Conservation (phyloP, 2,113 vertebrate genomes). For the Tautogolabrus adspersus region DNA sequence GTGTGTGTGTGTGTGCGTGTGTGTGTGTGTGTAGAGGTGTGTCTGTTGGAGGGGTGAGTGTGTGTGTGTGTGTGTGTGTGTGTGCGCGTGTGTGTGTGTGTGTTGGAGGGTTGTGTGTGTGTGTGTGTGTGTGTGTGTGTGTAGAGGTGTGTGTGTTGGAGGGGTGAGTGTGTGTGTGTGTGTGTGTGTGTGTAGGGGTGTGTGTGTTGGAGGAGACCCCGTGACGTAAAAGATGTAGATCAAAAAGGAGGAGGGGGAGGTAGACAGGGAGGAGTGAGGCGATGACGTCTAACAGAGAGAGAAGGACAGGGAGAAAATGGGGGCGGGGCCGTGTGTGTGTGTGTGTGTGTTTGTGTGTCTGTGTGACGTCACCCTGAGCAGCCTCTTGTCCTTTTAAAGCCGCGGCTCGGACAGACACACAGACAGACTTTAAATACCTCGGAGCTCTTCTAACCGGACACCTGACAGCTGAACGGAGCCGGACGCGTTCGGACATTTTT, state of each 20-base stretch:
- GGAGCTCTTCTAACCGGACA: slow-evolving; percentile 3
- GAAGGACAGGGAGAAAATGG: background rate
- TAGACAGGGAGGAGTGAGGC: background rate
- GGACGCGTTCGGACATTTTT: background rate
- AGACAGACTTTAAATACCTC: slow-evolving; percentile 38
- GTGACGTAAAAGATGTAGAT: slow-evolving; percentile 32
- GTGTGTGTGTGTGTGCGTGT: no score
- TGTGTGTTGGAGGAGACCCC: background rate
- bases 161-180: no score
- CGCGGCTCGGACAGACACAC: slow-evolving; percentile 2
- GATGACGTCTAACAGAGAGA: slow-evolving; percentile 10
- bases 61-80: background rate
- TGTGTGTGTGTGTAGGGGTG: no score
- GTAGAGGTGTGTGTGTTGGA: no score
- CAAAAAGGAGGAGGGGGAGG: background rate
- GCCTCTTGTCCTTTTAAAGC: slow-evolving; percentile 62
- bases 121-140: background rate
- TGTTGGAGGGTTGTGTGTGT: background rate
- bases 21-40: no score
- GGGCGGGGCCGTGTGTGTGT: background rate
- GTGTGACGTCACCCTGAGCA: slow-evolving; percentile 43
- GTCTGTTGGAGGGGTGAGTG: background rate
- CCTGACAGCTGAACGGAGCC: background rate
- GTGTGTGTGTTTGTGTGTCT: no score
- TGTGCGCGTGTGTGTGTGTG: background rate